A percentile compares a stretch with the other conserved stretches of the same genome.
Conservation (phyloP, 2,888 invertebrate species). For the Oligia strigilis region DNA sequence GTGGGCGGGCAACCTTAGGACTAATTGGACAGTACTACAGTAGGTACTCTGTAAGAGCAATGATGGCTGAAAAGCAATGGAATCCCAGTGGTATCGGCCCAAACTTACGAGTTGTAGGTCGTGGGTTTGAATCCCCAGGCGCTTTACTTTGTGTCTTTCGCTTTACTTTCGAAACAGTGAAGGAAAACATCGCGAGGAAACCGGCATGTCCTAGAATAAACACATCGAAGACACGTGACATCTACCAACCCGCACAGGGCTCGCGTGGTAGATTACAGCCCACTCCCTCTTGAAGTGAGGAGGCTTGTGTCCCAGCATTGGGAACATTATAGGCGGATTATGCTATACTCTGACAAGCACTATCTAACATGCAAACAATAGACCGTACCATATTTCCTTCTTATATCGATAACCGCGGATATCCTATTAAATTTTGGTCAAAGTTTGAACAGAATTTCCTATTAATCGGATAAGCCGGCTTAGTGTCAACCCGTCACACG, state of each 20-base stretch:
- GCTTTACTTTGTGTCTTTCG: neutral
- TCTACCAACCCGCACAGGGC: neutral
- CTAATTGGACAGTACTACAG: neutral
- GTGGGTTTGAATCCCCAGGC: neutral
- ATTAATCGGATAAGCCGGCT: conserved; percentile 56
- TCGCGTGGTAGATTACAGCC: neutral
- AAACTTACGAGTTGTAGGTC: neutral
- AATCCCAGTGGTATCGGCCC: neutral
- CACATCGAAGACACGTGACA: neutral
- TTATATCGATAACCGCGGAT: neutral
- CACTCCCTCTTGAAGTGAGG: neutral
- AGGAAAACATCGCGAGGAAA: neutral
- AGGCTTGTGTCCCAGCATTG: neutral
- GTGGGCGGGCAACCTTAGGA: too few species aligned
- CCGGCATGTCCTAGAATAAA: neutral
- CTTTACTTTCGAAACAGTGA: neutral
- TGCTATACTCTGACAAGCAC: too few species aligned
- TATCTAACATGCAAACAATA: too few species aligned
- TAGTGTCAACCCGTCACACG: conserved; percentile 34
- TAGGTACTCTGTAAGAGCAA: neutral
- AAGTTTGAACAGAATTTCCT: conserved; percentile 49
- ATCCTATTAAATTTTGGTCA: conserved; percentile 39
- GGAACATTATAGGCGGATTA: neutral
- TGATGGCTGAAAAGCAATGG: neutral
- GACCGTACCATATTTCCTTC: neutral